Percentiles rank a stretch among this genome's conserved stretches.
Conservation (phyloP, 2,797 vertebrate genomes). For the Siniperca obscura region DNA sequence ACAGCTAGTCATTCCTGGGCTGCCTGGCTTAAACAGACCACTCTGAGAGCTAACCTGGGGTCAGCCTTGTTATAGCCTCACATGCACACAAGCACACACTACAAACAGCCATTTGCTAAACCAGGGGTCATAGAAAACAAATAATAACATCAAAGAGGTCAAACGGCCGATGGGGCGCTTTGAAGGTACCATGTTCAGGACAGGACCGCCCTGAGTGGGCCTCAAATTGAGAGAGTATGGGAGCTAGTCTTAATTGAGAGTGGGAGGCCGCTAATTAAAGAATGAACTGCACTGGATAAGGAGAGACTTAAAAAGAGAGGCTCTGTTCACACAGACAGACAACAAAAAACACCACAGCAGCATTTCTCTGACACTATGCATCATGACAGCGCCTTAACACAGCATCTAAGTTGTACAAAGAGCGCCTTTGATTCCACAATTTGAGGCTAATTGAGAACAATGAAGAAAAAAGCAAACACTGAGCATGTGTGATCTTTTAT, state of each 20-base stretch:
- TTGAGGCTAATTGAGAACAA: conserved; percentile 84
- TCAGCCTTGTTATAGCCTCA: conserved; percentile 73
- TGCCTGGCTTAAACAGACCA: conserved; percentile 62
- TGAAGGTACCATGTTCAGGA: conserved; percentile 36
- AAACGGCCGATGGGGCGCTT: conserved; percentile 28
- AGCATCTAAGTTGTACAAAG: conserved; percentile 62
- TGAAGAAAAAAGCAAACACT: conserved; percentile 73
- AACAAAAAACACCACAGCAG: conserved; percentile 19
- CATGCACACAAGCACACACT: conserved; percentile 42
- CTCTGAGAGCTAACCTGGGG: conserved; percentile 80
- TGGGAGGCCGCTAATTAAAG: conserved; percentile 60
- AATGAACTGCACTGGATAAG: conserved; percentile 19
- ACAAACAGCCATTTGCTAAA: conserved; percentile 44
- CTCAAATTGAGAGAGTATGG: conserved; percentile 39
- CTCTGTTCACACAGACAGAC: conserved; percentile 11
- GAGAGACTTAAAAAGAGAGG: conserved; percentile 18
- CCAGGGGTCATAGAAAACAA: conserved; percentile 40
- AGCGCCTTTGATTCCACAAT: conserved; percentile 77
- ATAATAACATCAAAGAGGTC: conserved; percentile 61
- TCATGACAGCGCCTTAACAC: conserved; percentile 24
- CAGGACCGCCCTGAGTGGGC: not conserved
- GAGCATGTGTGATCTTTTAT: conserved; percentile 78
- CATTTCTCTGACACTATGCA: conserved; percentile 4
- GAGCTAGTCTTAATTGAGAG: conserved; percentile 50
- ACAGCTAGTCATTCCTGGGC: conserved; percentile 27